Conservation (phyloP, 2,888 invertebrate species). For the Metellina segmentata region DNA sequence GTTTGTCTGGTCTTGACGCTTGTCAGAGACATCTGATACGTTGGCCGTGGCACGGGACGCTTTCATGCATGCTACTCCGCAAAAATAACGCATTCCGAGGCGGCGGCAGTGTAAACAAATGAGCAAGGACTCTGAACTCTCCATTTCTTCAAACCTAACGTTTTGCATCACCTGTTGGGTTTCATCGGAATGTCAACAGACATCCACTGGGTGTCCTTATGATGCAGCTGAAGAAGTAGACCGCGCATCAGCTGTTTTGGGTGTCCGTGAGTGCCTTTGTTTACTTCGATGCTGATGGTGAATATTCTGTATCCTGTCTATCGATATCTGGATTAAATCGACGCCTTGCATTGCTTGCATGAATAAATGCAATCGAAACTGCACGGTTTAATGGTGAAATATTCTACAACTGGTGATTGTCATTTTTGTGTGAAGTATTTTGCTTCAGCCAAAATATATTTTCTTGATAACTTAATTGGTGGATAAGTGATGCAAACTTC, state of each 20-base stretch:
- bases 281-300: not conserved
- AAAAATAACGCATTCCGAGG: slow-evolving; percentile 1
- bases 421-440: not conserved
- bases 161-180: slow-evolving; percentile 43
- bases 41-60: no score
- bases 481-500: not conserved
- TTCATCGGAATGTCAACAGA: slow-evolving; percentile 19
- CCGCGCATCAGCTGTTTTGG: slow-evolving; percentile 1
- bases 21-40: no score
- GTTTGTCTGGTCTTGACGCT: no score
- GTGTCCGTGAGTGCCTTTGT: not conserved
- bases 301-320: not conserved
- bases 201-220: not conserved
- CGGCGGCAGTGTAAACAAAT: slow-evolving; percentile 28
- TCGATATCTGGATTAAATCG: not conserved
- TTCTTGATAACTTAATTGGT: not conserved
- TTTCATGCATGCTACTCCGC: not conserved
- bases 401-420: not conserved
- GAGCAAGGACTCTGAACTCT: slow-evolving; percentile 46
- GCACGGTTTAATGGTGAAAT: not conserved
- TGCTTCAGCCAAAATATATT: not conserved
- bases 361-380: not conserved
- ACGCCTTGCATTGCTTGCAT: not conserved
- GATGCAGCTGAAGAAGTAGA: not conserved
- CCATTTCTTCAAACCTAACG: slow-evolving; percentile 22